These are phyloP conservation scores for Pachypeltis micranthus DNA, from an alignment of 1,140 invertebrate species.

Conservation along the genomic window DNA sequence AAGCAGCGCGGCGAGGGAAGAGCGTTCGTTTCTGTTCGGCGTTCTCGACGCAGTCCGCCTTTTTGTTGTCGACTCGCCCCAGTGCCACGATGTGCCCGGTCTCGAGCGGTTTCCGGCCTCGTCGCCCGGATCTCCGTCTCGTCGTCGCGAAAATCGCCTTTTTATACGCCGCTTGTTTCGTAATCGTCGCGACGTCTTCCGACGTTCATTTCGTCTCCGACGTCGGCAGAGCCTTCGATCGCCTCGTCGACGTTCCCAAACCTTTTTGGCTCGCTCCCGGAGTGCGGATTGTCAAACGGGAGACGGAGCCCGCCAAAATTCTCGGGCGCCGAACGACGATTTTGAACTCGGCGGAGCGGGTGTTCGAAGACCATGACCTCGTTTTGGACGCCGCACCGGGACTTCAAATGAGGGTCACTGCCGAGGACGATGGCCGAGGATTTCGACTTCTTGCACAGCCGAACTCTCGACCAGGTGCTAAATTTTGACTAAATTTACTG, in stretches of 20 bases:
- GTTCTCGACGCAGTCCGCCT: no score
- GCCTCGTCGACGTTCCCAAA: not conserved
- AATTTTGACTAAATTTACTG: no score
- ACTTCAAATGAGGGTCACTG: not conserved
- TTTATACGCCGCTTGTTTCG: no score
- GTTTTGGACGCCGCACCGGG: conserved; percentile 10
- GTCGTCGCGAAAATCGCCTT: not conserved
- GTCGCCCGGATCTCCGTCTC: not conserved
- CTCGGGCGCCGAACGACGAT: not conserved
- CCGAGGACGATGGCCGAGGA: not conserved
- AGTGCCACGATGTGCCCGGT: conserved; percentile 1
- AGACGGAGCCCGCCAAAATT: not conserved
- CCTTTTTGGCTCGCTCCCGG: not conserved
- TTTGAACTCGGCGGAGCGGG: conserved; percentile 5
- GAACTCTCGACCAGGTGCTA: not conserved
- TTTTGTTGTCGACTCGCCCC: no score
- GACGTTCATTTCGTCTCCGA: not conserved
- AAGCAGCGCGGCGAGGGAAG: no score
- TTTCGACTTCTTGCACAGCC: conserved; percentile 3
- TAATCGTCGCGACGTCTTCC: not conserved
- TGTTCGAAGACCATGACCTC: conserved; percentile 3
- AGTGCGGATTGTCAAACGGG: not conserved
- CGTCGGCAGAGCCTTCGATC: conserved; percentile 14
- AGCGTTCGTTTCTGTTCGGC: no score
- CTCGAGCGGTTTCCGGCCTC: not conserved